A percentile compares a stretch with the other conserved stretches of the same genome.
These are phyloP conservation scores for Ceratoteleas bidentatus DNA, from an alignment of 1,140 invertebrate species.

Conservation along the genomic window DNA sequence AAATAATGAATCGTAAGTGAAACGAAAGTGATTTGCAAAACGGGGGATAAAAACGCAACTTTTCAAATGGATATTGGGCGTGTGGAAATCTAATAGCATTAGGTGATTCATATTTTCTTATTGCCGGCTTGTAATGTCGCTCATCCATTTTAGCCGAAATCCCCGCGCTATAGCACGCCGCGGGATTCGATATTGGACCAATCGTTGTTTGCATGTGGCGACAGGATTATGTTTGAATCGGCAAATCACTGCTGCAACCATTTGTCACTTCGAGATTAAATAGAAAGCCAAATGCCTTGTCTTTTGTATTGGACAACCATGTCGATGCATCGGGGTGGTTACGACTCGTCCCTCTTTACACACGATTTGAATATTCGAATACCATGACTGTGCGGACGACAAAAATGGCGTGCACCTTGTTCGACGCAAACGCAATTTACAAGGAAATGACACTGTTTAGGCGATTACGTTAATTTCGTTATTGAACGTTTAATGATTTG, in stretches of 20 bases:
- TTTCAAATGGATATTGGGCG: constrained; percentile 16
- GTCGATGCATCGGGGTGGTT: constrained; percentile 67
- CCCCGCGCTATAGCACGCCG: constrained; percentile 2
- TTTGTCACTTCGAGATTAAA: constrained; percentile 78
- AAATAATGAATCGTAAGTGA: too few relatives aligned
- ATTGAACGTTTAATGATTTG: background rate
- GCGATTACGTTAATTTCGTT: background rate
- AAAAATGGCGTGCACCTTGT: constrained; percentile 43
- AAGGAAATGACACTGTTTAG: background rate
- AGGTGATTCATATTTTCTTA: constrained; percentile 45
- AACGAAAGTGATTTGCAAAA: background rate
- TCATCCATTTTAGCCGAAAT: constrained; percentile 51
- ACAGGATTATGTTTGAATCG: constrained; percentile 77
- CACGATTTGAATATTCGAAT: constrained; percentile 53
- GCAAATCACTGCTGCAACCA: constrained; percentile 75
- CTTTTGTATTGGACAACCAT: constrained; percentile 56
- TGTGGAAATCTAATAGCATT: constrained; percentile 24
- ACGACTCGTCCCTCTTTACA: constrained; percentile 50
- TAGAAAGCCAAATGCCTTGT: constrained; percentile 72
- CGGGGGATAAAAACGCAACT: background rate
- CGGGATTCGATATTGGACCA: constrained; percentile 69
- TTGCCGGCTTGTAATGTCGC: constrained; percentile 16
- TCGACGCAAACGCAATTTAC: background rate
- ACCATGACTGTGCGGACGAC: constrained; percentile 12
- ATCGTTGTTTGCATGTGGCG: constrained; percentile 76